Conservation (phyloP, 2,113 vertebrate genomes). For the Atrichornis clamosus region DNA sequence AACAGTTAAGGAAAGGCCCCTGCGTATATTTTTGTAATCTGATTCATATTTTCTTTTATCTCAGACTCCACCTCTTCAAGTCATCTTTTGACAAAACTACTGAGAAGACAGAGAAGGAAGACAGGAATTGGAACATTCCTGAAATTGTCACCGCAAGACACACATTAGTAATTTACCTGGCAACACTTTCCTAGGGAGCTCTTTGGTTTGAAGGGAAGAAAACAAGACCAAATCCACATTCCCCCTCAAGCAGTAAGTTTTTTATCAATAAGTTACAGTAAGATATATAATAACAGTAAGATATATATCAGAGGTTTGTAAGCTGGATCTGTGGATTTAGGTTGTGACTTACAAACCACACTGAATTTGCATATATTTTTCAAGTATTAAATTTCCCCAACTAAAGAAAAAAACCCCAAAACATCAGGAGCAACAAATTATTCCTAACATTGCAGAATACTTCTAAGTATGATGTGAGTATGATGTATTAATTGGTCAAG, state of each 20-base stretch:
- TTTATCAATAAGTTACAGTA: background rate
- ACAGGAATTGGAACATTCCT: conserved; percentile 6
- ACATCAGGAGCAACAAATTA: background rate
- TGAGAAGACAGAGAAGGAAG: conserved; percentile 9
- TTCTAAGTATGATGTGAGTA: background rate
- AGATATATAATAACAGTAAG: background rate
- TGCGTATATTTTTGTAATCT: background rate
- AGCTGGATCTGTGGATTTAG: background rate
- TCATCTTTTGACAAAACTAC: background rate
- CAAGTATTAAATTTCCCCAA: background rate
- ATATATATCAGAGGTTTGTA: background rate
- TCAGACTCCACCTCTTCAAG: conserved; percentile 25
- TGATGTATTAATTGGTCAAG: background rate
- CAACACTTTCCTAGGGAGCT: background rate
- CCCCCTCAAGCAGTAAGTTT: background rate
- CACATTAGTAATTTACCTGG: background rate
- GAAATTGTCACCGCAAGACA: background rate
- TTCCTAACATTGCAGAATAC: background rate
- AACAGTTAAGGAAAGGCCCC: conserved; percentile 9
- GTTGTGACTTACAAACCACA: background rate
- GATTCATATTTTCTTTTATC: conserved; percentile 57
- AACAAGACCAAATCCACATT: background rate
- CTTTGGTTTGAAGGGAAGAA: background rate
- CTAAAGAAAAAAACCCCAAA: background rate
- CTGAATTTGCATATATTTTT: background rate